Evolutionary conservation across 1,140 invertebrate genomes (phyloP), one percentile per base, ranked within the genome.

Genomic region (Drosophila leontia): DNA sequence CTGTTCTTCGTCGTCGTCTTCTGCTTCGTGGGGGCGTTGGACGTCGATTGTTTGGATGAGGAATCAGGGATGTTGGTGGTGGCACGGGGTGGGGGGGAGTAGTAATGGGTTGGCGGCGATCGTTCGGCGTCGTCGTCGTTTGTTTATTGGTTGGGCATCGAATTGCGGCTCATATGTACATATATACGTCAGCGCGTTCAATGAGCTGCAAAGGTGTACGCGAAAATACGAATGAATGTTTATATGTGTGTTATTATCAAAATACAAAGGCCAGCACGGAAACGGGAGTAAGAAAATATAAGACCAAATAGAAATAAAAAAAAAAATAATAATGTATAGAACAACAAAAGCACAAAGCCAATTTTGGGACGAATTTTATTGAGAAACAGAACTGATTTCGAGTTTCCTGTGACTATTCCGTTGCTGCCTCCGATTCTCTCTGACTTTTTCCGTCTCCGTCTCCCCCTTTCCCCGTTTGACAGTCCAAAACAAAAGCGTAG

Each of bases 171-270:
- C 41, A 82, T 64, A 56, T 57, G 19, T 79, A 26, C 53, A 55
- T 26, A 71, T 37, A 70, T 71, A 67, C 59, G 76, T 82, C 78
- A 48, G 65, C 47, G 58, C 67, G 48, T 81, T 75, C 45, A 77
- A 77, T 68, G 71, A 77, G 63, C 82, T 85, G 70, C 32, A 78
- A 82, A 34, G 26, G 34, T 13, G 35, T 47, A 15, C 15, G n/a
- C 13, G 35, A 26, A 45, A 53, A 64, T 17, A 17, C 6, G 26
- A 32, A 42, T 19, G 37, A 11, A 37, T 19, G 17, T 23, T 13
- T 26, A 57, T 26, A 57, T 19, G n/a, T n/a, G 15, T 35, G 47
- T 37, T 19, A 44, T 42, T 37, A 58, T 65, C 4, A 23, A 48
- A 42, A 42, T 57, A 51, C 13, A 42, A 45, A 39, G 42, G 56